Conservation (phyloP, 37 sponge, comb jelly and placozoan species). For the Ianthella basta region DNA sequence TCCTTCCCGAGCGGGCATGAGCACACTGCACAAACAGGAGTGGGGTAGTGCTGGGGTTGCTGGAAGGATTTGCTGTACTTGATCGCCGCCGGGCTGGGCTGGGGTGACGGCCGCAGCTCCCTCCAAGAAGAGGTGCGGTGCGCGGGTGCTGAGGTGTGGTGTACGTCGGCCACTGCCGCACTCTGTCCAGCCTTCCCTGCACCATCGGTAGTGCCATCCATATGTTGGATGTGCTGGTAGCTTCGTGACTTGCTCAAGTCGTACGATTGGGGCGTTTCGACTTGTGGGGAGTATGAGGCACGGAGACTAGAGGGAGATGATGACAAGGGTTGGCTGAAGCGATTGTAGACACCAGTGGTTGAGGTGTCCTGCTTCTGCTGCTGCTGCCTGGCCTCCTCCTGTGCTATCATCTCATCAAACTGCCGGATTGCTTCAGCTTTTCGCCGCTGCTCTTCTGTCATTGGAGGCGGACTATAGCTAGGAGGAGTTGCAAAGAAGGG, state of each 20-base stretch:
- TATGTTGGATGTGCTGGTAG: neutral
- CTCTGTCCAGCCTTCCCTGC: neutral
- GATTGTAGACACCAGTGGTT: too few relatives aligned
- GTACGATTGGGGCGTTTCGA: constrained; percentile 4
- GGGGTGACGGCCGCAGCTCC: neutral
- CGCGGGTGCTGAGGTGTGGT: neutral
- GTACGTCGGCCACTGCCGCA: constrained; percentile 4
- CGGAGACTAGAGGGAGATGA: neutral
- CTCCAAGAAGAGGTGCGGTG: constrained; percentile 1
- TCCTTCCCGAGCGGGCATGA: constrained; percentile 43
- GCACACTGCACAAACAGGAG: constrained; percentile 55
- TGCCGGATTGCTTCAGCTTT: neutral
- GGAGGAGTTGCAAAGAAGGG: neutral
- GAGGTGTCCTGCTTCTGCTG: neutral
- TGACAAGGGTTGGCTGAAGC: neutral
- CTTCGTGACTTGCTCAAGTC: neutral
- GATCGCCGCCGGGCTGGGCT: neutral
- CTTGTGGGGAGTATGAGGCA: neutral
- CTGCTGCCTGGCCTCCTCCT: neutral
- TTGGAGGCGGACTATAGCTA: neutral
- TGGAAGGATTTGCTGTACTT: constrained; percentile 9
- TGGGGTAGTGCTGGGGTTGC: neutral
- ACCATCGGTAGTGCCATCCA: neutral
- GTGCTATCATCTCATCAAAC: constrained; percentile 15
- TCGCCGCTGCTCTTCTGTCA: neutral